Base-by-base conservation (phyloP, 2,797 vertebrate species). In the Tadarida brasiliensis region DNA sequence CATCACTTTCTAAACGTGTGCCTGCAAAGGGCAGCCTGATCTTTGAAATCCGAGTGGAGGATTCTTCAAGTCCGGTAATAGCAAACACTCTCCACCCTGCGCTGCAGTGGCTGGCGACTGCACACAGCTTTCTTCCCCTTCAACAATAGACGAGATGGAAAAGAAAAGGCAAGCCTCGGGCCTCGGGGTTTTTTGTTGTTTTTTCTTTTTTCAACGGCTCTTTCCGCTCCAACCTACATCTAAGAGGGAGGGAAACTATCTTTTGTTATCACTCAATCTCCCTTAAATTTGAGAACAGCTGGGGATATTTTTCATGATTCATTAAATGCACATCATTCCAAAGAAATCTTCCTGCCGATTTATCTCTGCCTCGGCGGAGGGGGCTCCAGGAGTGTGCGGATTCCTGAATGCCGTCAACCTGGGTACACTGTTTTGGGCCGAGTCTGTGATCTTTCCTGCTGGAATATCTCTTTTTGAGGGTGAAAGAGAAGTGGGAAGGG, bases 211-310 rank as follows among this genome's bases (percentile, higher is more conserved):
- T 74, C 93, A 96, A 97, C 80, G 87, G 98, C 97, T 95, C 96
- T 98, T 98, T 99, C 97, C 87, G 98, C 97, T 98, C 98, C 98
- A 98, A 98, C 98, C 97, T 98, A 98, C 98, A 98, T 98, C 98
- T 98, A 98, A 98, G 98, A 96, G 98, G 98, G 98, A 97, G 97
- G 95, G 97, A 98, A 98, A 98, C 98, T 98, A 98, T 98, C 98
- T 98, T 98, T 98, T 98, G 97, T 97, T 98, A 98, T 98, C 98
- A 98, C 98, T 98, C 98, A 99, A 98, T 99, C 98, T 98, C 98
- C 98, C 98, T 99, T 98, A 99, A 99, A 99, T 99, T 99, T 99
- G 98, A 98, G 98, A 98, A 98, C 99, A 99, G 99, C 98, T 99
- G 99, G 98, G 98, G 98, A 96, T 98, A 98, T 98, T 98, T 98